These are phyloP conservation scores for Carposina sasakii DNA, from an alignment of 1,140 invertebrate genomes.

Conservation along the genomic window DNA sequence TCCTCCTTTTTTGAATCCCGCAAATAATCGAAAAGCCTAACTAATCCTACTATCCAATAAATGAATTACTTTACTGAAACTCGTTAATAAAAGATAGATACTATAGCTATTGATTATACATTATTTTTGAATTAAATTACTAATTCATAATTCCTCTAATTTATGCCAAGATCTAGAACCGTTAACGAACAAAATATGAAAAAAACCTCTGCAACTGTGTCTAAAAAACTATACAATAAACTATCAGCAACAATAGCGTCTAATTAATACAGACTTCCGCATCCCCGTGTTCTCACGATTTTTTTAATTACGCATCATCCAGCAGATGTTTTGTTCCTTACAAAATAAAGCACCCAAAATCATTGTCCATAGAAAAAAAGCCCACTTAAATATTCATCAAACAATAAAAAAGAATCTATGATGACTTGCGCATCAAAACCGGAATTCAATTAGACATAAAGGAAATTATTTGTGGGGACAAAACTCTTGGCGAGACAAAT, in stretches of 20 bases:
- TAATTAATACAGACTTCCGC: slow-evolving; percentile 52
- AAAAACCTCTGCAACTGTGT: slow-evolving; percentile 6
- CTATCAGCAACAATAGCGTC: slow-evolving; percentile 17
- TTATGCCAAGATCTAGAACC: too few species aligned
- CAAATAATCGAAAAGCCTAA: too few species aligned
- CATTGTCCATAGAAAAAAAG: slow-evolving; percentile 40
- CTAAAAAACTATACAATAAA: slow-evolving; percentile 3
- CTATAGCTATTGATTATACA: too few species aligned
- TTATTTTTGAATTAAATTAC: too few species aligned
- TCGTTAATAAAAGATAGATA: too few species aligned
- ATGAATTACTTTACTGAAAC: too few species aligned
- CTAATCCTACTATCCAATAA: too few species aligned
- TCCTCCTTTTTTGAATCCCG: too few species aligned
- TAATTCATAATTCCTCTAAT: too few species aligned
- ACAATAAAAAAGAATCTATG: slow-evolving; percentile 55
- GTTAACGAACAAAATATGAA: slow-evolving; percentile 2
- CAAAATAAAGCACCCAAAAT: slow-evolving; percentile 44
- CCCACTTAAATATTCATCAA: slow-evolving; percentile 57
- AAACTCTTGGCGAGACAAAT: slow-evolving; percentile 45
- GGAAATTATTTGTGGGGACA: slow-evolving; percentile 55
- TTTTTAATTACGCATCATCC: slow-evolving; percentile 63
- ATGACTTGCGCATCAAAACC: slow-evolving; percentile 63
- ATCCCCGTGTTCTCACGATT: slow-evolving; percentile 59
- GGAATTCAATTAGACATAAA: slow-evolving; percentile 67
- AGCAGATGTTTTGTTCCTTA: slow-evolving; percentile 60